Evolutionary conservation across 1,140 invertebrate genomes (phyloP), one percentile per base, ranked within the genome.

Genomic region (Gonatopus flavifemur): DNA sequence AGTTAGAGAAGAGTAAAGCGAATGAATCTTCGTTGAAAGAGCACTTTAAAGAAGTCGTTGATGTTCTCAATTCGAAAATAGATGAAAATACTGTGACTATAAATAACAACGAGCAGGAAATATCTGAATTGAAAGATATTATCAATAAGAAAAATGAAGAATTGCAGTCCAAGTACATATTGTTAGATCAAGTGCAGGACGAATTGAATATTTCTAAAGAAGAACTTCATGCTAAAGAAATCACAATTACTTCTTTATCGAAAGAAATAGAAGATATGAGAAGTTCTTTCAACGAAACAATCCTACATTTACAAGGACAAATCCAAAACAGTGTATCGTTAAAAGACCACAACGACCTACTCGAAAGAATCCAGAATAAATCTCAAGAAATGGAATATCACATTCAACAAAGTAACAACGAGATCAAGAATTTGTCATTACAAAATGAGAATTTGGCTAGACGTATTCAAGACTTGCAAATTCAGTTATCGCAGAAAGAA

Each of bases 71-170:
- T 49, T 47, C 38, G 0, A 67, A 52, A 21, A 24, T 49, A 24
- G 32, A 59, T 49, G 49, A 63, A 13, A 28, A 52, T 8, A 7
- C 45, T 6, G 7, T 25, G 13, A 16, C 3, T 7, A 7, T 59
- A 1, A 35, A 22, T 2, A 42, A 41, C 10, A 68, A 69, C 21
- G 64, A 74, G 9, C 15, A 59, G 15, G 59, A 71, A 44, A 57
- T 73, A 16, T 5, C 8, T 0, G 18, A 40, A 0, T 42, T 73
- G 22, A 59, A 58, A 16, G 39, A 62, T 38, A 44, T 19, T 0
- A 16, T 72, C 12, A 28, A 49, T 4, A 48, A 78, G 31, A 83
- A 81, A 56, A 77, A 84, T 56, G 67, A 80, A 65, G 81, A 83
- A 59, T 78, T 85, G 49, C 75, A 81, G 30, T 71, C 77, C 0